A percentile compares a stretch with the other conserved stretches of the same genome.
Evolutionary conservation across 2,113 vertebrate genomes (phyloP).

Genomic region (Trinectes maculatus): DNA sequence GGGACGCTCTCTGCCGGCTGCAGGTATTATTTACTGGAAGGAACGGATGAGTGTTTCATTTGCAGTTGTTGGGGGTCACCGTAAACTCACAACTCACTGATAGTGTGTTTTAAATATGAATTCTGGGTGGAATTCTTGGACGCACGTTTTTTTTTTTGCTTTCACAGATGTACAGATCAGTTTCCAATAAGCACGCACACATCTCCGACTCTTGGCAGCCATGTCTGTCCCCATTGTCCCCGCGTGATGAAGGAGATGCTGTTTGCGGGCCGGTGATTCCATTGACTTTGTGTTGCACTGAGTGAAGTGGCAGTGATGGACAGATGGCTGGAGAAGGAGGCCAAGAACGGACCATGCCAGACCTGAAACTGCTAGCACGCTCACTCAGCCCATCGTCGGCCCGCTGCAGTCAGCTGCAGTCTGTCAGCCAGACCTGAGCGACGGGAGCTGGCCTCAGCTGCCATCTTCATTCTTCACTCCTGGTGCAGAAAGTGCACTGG

Average conservation of each 20-base stretch:
- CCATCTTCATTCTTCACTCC: constrained; percentile 36
- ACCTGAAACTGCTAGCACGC: constrained; percentile 48
- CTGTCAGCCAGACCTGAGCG: constrained; percentile 39
- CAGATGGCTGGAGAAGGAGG: constrained; percentile 63
- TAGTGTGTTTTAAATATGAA: no score
- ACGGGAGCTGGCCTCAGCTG: constrained; percentile 46
- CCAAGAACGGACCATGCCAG: constrained; percentile 63
- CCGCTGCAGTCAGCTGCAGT: constrained; percentile 44
- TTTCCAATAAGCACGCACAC: constrained; percentile 30
- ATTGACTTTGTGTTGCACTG: constrained; percentile 60
- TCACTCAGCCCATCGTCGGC: constrained; percentile 59
- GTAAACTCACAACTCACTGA: not conserved
- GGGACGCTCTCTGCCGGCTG: constrained; percentile 22
- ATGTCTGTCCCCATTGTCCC: constrained; percentile 51
- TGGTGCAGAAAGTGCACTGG: constrained; percentile 36
- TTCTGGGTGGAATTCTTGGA: no score
- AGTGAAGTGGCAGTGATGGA: constrained; percentile 69
- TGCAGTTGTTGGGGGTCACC: not conserved
- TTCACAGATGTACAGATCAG: constrained; percentile 14
- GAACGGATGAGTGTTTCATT: constrained; percentile 27
- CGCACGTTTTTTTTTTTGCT: no score
- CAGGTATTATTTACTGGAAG: constrained; percentile 23
- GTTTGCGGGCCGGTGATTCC: constrained; percentile 51
- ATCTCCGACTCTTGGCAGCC: constrained; percentile 46
- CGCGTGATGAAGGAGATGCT: constrained; percentile 37